Base-by-base conservation (phyloP, 2,888 invertebrate species). In the Artemia sp. region DNA sequence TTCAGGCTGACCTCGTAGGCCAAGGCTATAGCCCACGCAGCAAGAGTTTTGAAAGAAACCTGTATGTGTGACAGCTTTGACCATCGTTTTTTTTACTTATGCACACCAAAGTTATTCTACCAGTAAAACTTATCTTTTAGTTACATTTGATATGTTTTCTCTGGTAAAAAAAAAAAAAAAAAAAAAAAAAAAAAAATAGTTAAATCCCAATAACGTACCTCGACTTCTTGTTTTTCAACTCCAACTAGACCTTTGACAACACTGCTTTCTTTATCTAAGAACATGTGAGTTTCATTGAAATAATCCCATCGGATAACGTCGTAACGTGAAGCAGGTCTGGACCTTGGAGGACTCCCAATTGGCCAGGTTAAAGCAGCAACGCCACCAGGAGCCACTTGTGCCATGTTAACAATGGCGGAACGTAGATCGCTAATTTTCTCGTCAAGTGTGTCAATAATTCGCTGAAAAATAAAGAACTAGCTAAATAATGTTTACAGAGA, bases 241-340 rank as follows among this genome's bases (percentile, higher is more conserved):
- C 84, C 84, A 70, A 81, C 80, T 64, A 92, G 82, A 70, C 82
- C 80, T 70, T 83, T 83, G 3, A 87, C 80, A 73, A 86, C 88
- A 73, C 83, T 84, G 75, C 87, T 87, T 76, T 92, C 90, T 78
- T 88, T 87, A 50, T 88, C 85, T 78, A 89, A 84, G 78, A 88
- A 88, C 58, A 89, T 84, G 77, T 93, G 90, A 19, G 88, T 87
- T 72, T 82, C 83, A 76, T 93, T 94, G 78, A 96, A 88, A 76
- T 88, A 86, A 70, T 88, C 85, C 89, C 93, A 95, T 66, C 85
- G 85, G 68, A 90, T 82, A 73, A 94, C 84, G 79, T 94, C 92
- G 80, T 88, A 88, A 74, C 92, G 82, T 69, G 85, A 86, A 12
- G 82, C 82, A 4, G 90, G 86, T 73, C 83, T 83, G 72, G 84